Percentiles rank a stretch among this genome's conserved stretches.
Conservation (phyloP, 2,888 invertebrate genomes). For the Agrotis segetum region DNA sequence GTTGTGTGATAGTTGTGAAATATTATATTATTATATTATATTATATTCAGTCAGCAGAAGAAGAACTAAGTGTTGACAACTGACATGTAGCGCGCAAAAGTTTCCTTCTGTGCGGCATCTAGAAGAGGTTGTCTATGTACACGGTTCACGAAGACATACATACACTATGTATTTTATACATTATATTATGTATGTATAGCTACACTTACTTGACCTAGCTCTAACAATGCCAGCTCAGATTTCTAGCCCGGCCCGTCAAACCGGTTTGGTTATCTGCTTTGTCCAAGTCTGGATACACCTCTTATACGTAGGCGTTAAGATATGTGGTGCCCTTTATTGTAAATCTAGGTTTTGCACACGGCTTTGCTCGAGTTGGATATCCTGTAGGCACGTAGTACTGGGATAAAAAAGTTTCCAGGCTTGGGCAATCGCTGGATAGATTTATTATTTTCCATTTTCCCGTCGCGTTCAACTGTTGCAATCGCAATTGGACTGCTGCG, state of each 20-base stretch:
- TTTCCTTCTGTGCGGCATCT: too few relatives aligned
- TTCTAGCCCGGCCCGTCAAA: slow-evolving; percentile 77
- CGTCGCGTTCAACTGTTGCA: too few relatives aligned
- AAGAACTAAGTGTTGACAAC: too few relatives aligned
- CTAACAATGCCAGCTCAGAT: slow-evolving; percentile 82
- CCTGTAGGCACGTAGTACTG: too few relatives aligned
- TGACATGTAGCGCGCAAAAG: too few relatives aligned
- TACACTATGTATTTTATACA: not conserved
- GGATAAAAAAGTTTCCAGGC: too few relatives aligned
- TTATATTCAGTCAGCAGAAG: too few relatives aligned
- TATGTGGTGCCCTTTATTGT: slow-evolving; percentile 48
- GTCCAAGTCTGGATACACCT: slow-evolving; percentile 63
- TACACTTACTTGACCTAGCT: slow-evolving; percentile 74
- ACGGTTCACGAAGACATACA: slow-evolving; percentile 1
- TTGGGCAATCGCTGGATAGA: too few relatives aligned
- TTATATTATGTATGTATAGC: not conserved
- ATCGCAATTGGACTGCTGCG: too few relatives aligned
- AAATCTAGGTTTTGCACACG: not conserved
- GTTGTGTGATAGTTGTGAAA: too few relatives aligned
- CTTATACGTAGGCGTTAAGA: slow-evolving; percentile 70
- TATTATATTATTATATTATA: too few relatives aligned
- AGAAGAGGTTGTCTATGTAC: not conserved
- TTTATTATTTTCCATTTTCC: too few relatives aligned
- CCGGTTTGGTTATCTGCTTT: slow-evolving; percentile 74
- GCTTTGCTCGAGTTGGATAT: not conserved